Evolutionary conservation across 1,140 invertebrate species (phyloP).

Genomic region (Hermetia illucens): DNA sequence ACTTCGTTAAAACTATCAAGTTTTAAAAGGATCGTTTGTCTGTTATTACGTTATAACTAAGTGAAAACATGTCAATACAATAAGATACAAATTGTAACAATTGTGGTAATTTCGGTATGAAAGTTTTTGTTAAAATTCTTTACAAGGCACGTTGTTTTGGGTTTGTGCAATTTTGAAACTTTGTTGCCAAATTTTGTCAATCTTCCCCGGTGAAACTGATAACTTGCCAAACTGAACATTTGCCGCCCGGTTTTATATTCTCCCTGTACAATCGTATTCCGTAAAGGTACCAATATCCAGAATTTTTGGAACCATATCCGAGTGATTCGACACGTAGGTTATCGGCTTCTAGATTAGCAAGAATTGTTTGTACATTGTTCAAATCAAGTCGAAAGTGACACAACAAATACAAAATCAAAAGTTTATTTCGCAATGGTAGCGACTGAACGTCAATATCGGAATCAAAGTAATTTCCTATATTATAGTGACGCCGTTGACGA

Average conservation of each 20-base stretch:
- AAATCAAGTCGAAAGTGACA: slow-evolving; percentile 75
- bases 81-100: no score
- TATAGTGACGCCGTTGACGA: slow-evolving; percentile 71
- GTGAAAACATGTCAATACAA: no score
- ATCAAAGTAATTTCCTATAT: no score
- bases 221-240: slow-evolving; percentile 60
- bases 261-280: slow-evolving; percentile 59
- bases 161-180: slow-evolving; percentile 56
- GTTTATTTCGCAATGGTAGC: slow-evolving; percentile 64
- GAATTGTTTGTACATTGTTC: slow-evolving; percentile 64
- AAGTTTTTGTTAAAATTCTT: slow-evolving; percentile 63
- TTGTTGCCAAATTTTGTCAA: slow-evolving; percentile 65
- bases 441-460: slow-evolving; percentile 72
- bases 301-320: slow-evolving; percentile 70
- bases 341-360: no score
- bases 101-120: slow-evolving; percentile 73
- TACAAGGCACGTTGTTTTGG: slow-evolving; percentile 56
- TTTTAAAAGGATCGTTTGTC: no score
- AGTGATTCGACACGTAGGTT: slow-evolving; percentile 78
- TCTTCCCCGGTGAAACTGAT: slow-evolving; percentile 77
- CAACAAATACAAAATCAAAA: slow-evolving; percentile 75
- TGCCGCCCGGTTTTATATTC: slow-evolving; percentile 34
- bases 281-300: slow-evolving; percentile 90
- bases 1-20: no score
- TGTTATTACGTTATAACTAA: no score